A percentile compares a stretch with the other conserved stretches of the same genome.
phyloP scores from a whole-genome alignment of 2,888 invertebrate genomes.

The Nomada flava region DNA sequence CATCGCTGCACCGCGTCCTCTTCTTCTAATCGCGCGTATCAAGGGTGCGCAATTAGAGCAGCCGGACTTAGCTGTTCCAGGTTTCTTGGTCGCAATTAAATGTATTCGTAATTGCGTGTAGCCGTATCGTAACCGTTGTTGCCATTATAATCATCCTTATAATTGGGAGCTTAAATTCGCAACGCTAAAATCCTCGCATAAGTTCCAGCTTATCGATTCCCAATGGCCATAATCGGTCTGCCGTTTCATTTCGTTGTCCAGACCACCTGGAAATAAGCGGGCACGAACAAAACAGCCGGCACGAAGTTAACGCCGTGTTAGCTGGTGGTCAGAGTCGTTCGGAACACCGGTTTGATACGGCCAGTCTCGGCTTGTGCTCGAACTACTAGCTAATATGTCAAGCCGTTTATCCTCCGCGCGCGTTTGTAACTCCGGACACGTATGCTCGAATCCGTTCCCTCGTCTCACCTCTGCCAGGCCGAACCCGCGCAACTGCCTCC shows the following conservation, averaged over 20 bases:
- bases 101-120: no score
- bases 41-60: no score
- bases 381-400: constrained; percentile 73
- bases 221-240: constrained; percentile 1
- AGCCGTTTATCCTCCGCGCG: constrained; percentile 70
- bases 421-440: constrained; percentile 73
- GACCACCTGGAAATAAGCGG: constrained; percentile 11
- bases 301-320: constrained; percentile 65
- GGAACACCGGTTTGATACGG: constrained; percentile 66
- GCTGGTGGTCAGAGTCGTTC: constrained; percentile 60
- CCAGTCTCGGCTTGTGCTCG: constrained; percentile 47
- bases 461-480: constrained; percentile 30
- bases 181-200: neutral
- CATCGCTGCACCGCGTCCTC: no score
- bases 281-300: constrained; percentile 58
- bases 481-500: constrained; percentile 37
- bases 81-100: no score
- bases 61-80: no score
- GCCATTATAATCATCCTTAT: no score
- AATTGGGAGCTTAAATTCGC: neutral
- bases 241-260: constrained; percentile 8
- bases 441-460: constrained; percentile 59
- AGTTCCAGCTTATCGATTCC: neutral
- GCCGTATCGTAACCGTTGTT: no score
- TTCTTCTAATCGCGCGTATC: no score